Conservation (phyloP, 2,888 invertebrate species). For the Agonopterix alstromeriana region DNA sequence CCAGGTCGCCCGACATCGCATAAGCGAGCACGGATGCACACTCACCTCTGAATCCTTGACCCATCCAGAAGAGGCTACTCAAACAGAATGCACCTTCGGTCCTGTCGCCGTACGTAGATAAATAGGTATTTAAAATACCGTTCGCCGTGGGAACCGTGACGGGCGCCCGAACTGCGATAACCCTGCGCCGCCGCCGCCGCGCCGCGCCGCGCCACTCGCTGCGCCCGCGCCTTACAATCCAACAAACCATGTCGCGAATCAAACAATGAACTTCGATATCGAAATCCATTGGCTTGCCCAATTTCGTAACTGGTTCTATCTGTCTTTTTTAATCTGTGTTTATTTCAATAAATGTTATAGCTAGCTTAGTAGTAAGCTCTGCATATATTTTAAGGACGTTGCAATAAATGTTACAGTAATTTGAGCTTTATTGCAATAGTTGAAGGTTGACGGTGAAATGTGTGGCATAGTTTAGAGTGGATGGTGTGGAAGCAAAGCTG, state of each 20-base stretch:
- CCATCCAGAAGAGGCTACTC: conserved; percentile 75
- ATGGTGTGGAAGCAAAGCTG: conserved; percentile 53
- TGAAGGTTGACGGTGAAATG: conserved; percentile 18
- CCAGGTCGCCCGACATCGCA: conserved; percentile 49
- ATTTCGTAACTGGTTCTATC: conserved; percentile 66
- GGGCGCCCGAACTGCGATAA: conserved; percentile 54
- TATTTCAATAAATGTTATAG: conserved; percentile 57
- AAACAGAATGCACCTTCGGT: conserved; percentile 58
- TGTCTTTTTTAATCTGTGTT: conserved; percentile 59
- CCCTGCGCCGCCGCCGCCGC: conserved; percentile 42
- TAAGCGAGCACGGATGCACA: conserved; percentile 60
- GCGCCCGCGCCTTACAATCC: conserved; percentile 11
- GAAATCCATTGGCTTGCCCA: conserved; percentile 65
- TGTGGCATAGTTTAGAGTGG: conserved; percentile 20
- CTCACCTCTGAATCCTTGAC: conserved; percentile 71
- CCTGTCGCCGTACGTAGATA: conserved; percentile 69
- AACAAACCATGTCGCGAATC: conserved; percentile 43
- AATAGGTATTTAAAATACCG: conserved; percentile 75
- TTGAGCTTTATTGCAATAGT: conserved; percentile 23
- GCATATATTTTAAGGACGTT: conserved; percentile 28
- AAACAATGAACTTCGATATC: conserved; percentile 66
- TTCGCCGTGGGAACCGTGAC: conserved; percentile 71
- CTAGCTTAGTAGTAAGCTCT: conserved; percentile 43
- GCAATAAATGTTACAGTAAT: conserved; percentile 16
- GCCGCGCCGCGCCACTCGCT: conserved; percentile 14